Evolutionary conservation across 1,140 invertebrate species (phyloP).

Genomic region (Drosophila prosaltans): DNA sequence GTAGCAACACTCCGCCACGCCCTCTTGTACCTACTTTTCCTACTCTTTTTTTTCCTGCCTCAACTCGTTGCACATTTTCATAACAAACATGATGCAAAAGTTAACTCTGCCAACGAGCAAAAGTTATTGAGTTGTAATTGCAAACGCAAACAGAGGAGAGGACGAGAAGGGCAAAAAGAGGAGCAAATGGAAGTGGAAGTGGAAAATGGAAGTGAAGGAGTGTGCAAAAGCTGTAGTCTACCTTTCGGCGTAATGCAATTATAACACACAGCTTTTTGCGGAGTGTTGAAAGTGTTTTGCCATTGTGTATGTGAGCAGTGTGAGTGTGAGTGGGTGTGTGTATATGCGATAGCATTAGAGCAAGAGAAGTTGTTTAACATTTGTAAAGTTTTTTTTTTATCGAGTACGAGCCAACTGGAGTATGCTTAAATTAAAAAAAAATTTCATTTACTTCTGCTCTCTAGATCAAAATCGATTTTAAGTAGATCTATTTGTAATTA

Average conservation of each 20-base stretch:
- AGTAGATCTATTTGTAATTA: not conserved
- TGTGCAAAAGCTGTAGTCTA: conserved; percentile 51
- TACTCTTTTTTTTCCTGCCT: not conserved
- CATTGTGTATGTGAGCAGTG: not conserved
- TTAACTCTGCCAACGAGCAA: conserved; percentile 44
- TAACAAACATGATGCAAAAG: conserved; percentile 60
- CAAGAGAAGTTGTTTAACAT: not conserved
- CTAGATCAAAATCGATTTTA: not conserved
- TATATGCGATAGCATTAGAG: not conserved
- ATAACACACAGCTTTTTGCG: conserved; percentile 42
- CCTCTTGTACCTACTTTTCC: conserved; percentile 22
- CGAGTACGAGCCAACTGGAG: not conserved
- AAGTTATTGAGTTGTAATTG: conserved; percentile 79
- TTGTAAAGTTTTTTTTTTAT: conserved; percentile 1
- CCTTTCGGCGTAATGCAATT: conserved; percentile 71
- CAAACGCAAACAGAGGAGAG: conserved; percentile 55
- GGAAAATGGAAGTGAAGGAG: not conserved
- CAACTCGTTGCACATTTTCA: conserved; percentile 10
- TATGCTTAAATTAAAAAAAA: not conserved
- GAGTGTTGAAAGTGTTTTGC: conserved; percentile 23
- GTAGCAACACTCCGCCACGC: conserved; percentile 34
- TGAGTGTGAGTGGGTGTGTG: not conserved
- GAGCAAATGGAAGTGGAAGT: not conserved
- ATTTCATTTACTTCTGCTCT: not conserved
- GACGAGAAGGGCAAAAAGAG: not conserved